Base-by-base conservation (phyloP, 1,140 invertebrate species). In the Chlorops oryzae region DNA sequence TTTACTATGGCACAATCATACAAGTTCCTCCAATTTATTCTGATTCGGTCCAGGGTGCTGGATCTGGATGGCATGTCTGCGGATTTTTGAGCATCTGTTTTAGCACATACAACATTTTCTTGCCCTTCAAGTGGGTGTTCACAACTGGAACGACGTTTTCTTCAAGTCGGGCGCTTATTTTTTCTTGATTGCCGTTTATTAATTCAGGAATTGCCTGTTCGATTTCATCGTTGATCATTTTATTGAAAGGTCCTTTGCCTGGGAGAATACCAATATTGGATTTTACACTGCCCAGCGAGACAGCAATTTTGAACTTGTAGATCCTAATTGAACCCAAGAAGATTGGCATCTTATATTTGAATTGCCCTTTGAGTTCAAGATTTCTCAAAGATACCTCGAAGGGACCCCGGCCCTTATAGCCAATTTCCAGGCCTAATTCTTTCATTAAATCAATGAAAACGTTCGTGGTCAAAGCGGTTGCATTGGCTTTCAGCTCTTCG, bases 271-370 rank as follows among this genome's bases (percentile, higher is more conserved):
- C 66, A 55, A 70, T 63, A 49, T 65, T 63, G 1, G 66, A 69
- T 23, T 20, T 37, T 2, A 63, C 62, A 15, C 62, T 54, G 5
- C 66, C 66, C 38, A 70, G 40, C 5, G 42, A 43, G 3, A 70
- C 56, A 12, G 43, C 50, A 22, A 56, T 55, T 28, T 61, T 40
- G 48, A 66, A 70, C 13, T 70, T 70, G 27, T 60, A 70, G 35
- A 70, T 70, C 54, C 66, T 70, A 37, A 70, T 66, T 25, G 62
- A 65, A 40, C 66, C 66, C 40, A 62, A 69, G 27, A 70, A 51
- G 53, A 63, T 56, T 42, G 66, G 66, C 63, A 70, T 66, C 52
- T 69, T 70, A 54, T 70, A 70, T 45, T 70, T 70, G 57, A 70
- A 70, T 37, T 61, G 59, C n/a, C 66, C 66, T 40, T 63, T 46